Evolutionary conservation across 2,797 vertebrate genomes (phyloP).

Genomic region (Bradypus variegatus): DNA sequence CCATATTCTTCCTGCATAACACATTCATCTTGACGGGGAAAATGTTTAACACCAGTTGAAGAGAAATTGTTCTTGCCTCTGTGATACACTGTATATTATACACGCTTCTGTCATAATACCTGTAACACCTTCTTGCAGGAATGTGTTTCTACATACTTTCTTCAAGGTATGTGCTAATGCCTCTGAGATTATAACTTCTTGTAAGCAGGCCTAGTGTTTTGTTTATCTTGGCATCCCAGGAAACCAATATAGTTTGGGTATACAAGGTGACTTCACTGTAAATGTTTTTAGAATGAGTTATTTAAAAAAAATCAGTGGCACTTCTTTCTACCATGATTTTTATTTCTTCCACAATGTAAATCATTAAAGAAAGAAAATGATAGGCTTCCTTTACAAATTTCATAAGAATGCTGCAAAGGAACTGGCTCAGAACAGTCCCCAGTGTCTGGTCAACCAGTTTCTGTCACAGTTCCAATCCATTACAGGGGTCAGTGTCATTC

Average conservation of each 20-base stretch:
- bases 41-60: neutral
- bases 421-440: neutral
- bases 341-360: neutral
- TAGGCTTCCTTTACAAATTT: neutral
- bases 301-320: neutral
- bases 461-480: neutral
- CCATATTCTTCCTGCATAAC: neutral
- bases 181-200: conserved; percentile 4
- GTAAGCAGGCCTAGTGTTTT: neutral
- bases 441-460: neutral
- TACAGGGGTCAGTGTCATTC: conserved; percentile 53
- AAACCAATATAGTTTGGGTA: neutral
- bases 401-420: neutral
- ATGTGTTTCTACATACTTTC: neutral
- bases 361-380: conserved; percentile 27
- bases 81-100: neutral
- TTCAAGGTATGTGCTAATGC: neutral
- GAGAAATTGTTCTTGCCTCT: neutral
- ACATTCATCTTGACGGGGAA: neutral
- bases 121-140: neutral
- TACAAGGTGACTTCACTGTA: neutral
- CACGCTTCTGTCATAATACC: neutral
- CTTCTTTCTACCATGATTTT: neutral
- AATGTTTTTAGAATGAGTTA: conserved; percentile 30
- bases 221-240: neutral